These are phyloP conservation scores for Corapipo altera DNA, from an alignment of 2,113 vertebrate genomes.

Conservation along the genomic window DNA sequence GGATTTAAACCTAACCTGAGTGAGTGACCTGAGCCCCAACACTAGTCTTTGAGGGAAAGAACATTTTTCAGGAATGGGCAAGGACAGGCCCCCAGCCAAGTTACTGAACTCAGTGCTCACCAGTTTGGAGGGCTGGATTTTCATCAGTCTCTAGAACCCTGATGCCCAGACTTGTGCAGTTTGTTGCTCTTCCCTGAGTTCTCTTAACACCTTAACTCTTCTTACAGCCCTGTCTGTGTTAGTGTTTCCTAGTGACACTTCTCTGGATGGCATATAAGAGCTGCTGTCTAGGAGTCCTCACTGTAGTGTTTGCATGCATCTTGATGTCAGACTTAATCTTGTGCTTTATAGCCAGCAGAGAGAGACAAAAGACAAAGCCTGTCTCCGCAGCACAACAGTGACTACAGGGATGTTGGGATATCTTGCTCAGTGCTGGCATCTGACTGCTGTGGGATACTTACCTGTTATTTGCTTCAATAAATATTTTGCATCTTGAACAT, in stretches of 20 bases:
- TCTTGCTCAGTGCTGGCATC: background rate
- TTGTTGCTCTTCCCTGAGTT: background rate
- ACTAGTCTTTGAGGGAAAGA: background rate
- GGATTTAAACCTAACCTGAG: background rate
- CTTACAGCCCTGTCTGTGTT: background rate
- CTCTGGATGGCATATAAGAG: background rate
- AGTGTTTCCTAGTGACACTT: background rate
- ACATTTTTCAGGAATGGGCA: background rate
- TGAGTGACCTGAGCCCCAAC: background rate
- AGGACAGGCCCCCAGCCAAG: background rate
- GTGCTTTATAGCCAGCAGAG: background rate
- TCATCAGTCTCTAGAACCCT: background rate
- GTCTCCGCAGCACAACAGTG: background rate
- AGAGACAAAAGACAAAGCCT: background rate
- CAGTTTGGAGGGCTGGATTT: background rate
- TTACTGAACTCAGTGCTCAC: background rate
- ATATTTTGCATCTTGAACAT: background rate
- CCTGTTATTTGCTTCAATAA: slow-evolving; percentile 70
- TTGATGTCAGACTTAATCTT: background rate
- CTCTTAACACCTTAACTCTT: background rate
- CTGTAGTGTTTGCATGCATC: slow-evolving; percentile 31
- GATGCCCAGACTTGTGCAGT: background rate
- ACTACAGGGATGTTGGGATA: background rate
- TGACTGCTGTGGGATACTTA: background rate
- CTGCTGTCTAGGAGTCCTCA: background rate